Evolutionary conservation across 2,113 vertebrate genomes (phyloP).

Genomic region (Syngnathus typhle): DNA sequence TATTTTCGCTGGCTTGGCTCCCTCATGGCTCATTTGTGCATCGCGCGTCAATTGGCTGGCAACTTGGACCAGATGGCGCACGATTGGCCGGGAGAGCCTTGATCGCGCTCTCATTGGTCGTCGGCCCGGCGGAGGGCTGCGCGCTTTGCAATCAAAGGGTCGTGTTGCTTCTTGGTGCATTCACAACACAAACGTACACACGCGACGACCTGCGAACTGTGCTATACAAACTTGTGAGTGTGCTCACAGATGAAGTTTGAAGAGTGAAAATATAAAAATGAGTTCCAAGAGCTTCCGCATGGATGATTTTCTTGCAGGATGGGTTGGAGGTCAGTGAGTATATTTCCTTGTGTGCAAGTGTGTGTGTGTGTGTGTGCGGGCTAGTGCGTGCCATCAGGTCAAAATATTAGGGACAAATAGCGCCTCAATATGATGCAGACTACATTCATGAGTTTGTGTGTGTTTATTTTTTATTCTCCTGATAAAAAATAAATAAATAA

Average conservation of each 20-base stretch:
- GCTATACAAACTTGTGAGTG: background rate
- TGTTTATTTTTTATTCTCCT: too few species aligned
- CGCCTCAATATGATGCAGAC: too few species aligned
- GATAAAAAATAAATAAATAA: too few species aligned
- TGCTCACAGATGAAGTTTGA: background rate
- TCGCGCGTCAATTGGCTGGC: slow-evolving; percentile 26
- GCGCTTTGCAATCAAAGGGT: slow-evolving; percentile 9
- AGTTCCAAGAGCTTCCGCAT: slow-evolving; percentile 49
- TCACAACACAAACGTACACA: background rate
- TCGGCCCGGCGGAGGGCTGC: rapidly evolving
- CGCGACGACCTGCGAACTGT: background rate
- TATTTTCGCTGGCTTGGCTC: background rate
- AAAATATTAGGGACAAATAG: too few species aligned
- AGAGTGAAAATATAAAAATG: slow-evolving; percentile 25
- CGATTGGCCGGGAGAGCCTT: slow-evolving; percentile 24
- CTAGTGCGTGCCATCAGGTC: background rate
- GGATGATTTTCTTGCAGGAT: slow-evolving; percentile 74
- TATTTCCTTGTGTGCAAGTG: background rate
- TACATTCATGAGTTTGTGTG: too few species aligned
- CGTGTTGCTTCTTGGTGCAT: background rate
- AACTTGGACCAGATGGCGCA: rapidly evolving
- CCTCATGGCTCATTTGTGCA: slow-evolving; percentile 67
- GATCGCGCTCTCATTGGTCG: slow-evolving; percentile 35
- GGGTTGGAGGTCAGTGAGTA: slow-evolving; percentile 67
- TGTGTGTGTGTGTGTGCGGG: background rate